Percentiles rank a stretch among this genome's conserved stretches.
phyloP scores from a whole-genome alignment of 2,113 vertebrate genomes.

The Muntiacus muntjak region DNA sequence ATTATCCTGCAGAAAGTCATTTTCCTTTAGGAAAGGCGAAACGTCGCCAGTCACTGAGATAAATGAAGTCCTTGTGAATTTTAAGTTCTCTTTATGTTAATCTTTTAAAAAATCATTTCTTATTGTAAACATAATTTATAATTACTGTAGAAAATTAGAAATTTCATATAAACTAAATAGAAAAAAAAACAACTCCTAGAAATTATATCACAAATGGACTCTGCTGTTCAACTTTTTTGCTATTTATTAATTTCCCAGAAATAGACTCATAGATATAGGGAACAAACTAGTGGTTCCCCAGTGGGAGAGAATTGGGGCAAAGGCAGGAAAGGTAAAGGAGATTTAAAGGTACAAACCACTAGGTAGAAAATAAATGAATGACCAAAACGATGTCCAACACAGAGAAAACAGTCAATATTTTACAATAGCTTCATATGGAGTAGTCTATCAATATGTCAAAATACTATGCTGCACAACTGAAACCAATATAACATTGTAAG shows the following conservation, averaged over 20 bases:
- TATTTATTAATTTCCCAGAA: neutral
- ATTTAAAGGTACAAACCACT: neutral
- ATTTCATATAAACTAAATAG: neutral
- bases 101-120: neutral
- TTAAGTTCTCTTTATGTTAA: neutral
- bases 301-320: neutral
- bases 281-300: neutral
- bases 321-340: neutral
- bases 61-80: neutral
- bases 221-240: neutral
- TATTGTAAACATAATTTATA: neutral
- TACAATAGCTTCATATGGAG: neutral
- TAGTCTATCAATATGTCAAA: neutral
- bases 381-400: neutral
- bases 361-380: neutral
- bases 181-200: neutral
- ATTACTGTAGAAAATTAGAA: neutral
- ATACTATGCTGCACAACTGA: neutral
- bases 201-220: neutral
- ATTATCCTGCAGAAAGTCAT: neutral
- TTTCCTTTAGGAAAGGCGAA: neutral
- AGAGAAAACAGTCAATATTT: neutral
- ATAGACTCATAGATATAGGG: neutral
- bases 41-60: neutral
- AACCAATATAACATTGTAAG: neutral